Evolutionary conservation across 1,140 invertebrate genomes (phyloP), one percentile per base, ranked within the genome.

Genomic region (Chelonus insularis): DNA sequence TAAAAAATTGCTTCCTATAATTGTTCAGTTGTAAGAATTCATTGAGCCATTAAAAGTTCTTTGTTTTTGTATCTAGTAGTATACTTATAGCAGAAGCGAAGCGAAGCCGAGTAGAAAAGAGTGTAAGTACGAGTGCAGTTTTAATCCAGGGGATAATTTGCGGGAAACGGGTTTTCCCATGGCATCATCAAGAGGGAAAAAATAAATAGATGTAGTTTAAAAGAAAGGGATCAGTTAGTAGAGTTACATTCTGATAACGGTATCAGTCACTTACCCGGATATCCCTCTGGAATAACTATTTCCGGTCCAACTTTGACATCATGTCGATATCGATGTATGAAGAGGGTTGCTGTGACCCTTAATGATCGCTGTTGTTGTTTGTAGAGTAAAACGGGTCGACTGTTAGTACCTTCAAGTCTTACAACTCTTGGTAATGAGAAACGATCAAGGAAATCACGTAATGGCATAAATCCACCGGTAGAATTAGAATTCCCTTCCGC

Each of bases 231-330:
- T 11, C 29, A 52, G 20, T 18, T 39, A 39, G 37, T n/a, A 16
- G 16, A 16, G 14, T 18, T 43, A 16, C 18, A 16, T 23, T 48
- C 11, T 48, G 21, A 55, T 39, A 37, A 55, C 52, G 36, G 32
- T 55, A 55, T 29, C 18, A 39, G n/a, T 12, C 47, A 71, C 72
- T 74, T 62, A 80, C 79, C 79, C 52, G 79, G 79, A 70, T 81
- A 81, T 69, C 78, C 79, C 57, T 81, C 78, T 41, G 79, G 78
- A 54, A 80, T 81, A 62, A 80, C 79, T 56, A 81, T 81, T 70
- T 81, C 79, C 62, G 79, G 78, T 55, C 78, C 78, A 21, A 81
- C 77, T 62, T 82, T 82, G 65, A 82, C 77, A 61, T 82, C 80
- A 58, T 81, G 78, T 16, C 78, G 70, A 52, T 80, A 80, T 8